These are phyloP conservation scores for Brachypterus glaber DNA, from an alignment of 2,888 invertebrate genomes.

Conservation along the genomic window DNA sequence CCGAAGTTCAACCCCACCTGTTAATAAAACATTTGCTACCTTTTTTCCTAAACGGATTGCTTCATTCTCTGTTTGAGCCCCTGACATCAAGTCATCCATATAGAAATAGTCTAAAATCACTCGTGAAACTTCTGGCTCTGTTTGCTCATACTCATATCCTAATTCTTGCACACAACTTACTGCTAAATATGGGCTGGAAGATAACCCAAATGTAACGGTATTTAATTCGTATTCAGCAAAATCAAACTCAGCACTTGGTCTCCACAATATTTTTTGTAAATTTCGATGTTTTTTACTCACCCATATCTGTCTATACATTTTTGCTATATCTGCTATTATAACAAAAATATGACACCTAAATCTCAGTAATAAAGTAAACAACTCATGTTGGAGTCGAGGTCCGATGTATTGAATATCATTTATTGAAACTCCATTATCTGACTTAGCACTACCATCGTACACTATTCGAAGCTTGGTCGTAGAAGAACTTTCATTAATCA, in stretches of 20 bases:
- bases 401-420: background rate
- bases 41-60: slow-evolving; percentile 7
- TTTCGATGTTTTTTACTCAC: slow-evolving; percentile 7
- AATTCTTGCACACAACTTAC: slow-evolving; percentile 11
- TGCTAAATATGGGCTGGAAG: slow-evolving; percentile 13
- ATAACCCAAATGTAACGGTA: slow-evolving; percentile 20
- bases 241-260: slow-evolving; percentile 8
- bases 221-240: slow-evolving; percentile 15
- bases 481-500: background rate
- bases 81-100: slow-evolving; percentile 14
- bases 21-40: slow-evolving; percentile 2
- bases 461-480: background rate
- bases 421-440: background rate
- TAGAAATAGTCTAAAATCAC: slow-evolving; percentile 9
- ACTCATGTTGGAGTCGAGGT: background rate
- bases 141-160: slow-evolving; percentile 5
- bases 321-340: slow-evolving; percentile 17
- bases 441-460: background rate
- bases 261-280: slow-evolving; percentile 13
- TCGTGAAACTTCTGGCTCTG: slow-evolving; percentile 1
- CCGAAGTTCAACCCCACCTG: slow-evolving; percentile 5
- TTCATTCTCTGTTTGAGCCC: slow-evolving; percentile 6
- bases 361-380: slow-evolving; percentile 15
- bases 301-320: slow-evolving; percentile 19
- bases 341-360: slow-evolving; percentile 15